phyloP scores from a whole-genome alignment of 1,140 invertebrate species.

The Saccostrea glomerata region DNA sequence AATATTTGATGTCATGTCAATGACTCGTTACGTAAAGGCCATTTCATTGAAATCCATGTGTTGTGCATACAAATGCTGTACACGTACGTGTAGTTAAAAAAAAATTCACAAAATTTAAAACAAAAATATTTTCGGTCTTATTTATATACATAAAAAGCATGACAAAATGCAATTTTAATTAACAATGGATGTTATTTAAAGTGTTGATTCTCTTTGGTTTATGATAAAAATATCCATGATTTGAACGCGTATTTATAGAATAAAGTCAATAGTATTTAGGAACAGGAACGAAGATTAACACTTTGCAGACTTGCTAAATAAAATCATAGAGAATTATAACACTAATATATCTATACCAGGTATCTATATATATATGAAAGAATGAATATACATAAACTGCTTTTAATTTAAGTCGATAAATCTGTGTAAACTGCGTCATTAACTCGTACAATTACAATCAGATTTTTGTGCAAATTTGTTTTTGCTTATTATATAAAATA shows the following conservation, averaged over 20 bases:
- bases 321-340: no score
- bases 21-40: not conserved
- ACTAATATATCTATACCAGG: no score
- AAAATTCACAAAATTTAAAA: not conserved
- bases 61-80: not conserved
- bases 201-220: not conserved
- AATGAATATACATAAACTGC: no score
- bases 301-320: no score
- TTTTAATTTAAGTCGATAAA: no score
- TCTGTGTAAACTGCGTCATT: no score
- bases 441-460: no score
- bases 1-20: not conserved
- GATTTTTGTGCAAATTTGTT: no score
- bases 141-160: not conserved
- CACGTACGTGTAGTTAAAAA: not conserved
- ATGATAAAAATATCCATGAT: not conserved
- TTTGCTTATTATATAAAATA: no score
- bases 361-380: no score
- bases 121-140: not conserved
- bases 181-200: not conserved
- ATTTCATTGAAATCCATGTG: not conserved
- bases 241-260: not conserved
- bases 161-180: not conserved
- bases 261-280: not conserved
- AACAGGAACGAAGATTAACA: not conserved